Evolutionary conservation across 1,140 invertebrate species (phyloP), one percentile per base, ranked within the genome.

Genomic region (Hycleus phaleratus): DNA sequence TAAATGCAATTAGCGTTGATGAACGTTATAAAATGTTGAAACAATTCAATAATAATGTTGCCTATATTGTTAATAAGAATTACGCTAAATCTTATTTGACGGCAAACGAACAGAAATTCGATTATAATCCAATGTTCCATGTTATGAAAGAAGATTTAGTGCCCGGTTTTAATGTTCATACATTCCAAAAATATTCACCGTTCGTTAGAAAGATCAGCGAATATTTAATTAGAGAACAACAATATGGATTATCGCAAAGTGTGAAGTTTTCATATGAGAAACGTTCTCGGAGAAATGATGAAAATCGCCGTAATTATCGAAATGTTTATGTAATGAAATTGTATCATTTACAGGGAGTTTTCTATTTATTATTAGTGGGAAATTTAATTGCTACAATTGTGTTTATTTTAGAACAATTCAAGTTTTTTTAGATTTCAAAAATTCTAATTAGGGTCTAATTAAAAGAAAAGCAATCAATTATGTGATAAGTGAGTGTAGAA

Each of bases 151-250:
- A 53, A 46, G 18, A 25, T 26, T 38, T 53, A 5, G 51, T 53
- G n/a, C 51, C 51, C 4, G 26, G 51, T 32, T 26, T 46, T 26
- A 46, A 46, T 40, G 38, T 12, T 26, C 45, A 53, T 26, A 32
- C 46, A 38, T 53, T 53, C 8, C 51, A 53, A 26, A 25, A 32
- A 24, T 45, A 53, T 42, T 45, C 51, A 7, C 51, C 51, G 9
- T 53, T 46, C 11, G 10, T 53, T 26, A 12, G 26, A 18, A 53
- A 53, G 11, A 11, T 53, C 26, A 48, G 46, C 4, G 38, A 56
- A 9, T 56, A n/a, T 43, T n/a, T 56, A n/a, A 25, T 24, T 24
- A 42, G 32, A 32, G 26, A 48, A 48, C 32, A 10, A n/a, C 51
- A 53, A 12, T 46, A 53, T 32, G 42, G 18, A 5, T 12, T 53